Base-by-base conservation (phyloP, 2,888 invertebrate genomes). In the Ditula angustiorana region DNA sequence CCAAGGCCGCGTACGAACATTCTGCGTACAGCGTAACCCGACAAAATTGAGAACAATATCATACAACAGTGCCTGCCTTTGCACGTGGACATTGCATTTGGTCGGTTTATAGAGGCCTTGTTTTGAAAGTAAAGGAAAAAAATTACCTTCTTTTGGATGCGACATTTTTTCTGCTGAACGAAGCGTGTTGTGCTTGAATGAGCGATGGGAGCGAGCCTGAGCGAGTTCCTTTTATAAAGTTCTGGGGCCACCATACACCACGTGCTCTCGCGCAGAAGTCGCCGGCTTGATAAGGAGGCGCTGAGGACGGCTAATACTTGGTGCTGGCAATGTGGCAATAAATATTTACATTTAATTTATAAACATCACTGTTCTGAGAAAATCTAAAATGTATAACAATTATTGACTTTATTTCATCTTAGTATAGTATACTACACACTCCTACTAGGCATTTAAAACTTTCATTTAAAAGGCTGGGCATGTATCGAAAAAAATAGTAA, bases 171-270 rank as follows among this genome's bases (percentile, higher is more conserved):
- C 46, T 71, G 66, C 65, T 50, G 61, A 46, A 67, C 66, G 67
- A 67, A 68, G 75, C 79, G 74, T 68, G 77, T 77, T 80, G 74
- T 81, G 74, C 72, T 74, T 68, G 72, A 69, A 76, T 78, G 81
- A 81, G 83, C 86, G 86, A 86, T 80, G 82, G 75, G 75, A 78
- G 71, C 73, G 71, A 74, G 67, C 69, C 73, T 74, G 72, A 77
- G 77, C 67, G 78, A 76, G 79, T 77, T 83, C 86, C 87, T 86
- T 88, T 88, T 89, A 90, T 90, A 88, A 88, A 86, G 81, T 87
- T 85, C 82, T 77, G 78, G 73, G 77, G 76, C 71, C 73, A 78
- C 76, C 69, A 70, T 72, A 74, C 70, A 80, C 85, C 90, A 89
- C 90, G 89, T 90, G 90, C 77, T 84, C 70, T 64, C 79, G 78